These are phyloP conservation scores for Drosophila sulfurigaster DNA, from an alignment of 1,140 invertebrate genomes.

Conservation along the genomic window DNA sequence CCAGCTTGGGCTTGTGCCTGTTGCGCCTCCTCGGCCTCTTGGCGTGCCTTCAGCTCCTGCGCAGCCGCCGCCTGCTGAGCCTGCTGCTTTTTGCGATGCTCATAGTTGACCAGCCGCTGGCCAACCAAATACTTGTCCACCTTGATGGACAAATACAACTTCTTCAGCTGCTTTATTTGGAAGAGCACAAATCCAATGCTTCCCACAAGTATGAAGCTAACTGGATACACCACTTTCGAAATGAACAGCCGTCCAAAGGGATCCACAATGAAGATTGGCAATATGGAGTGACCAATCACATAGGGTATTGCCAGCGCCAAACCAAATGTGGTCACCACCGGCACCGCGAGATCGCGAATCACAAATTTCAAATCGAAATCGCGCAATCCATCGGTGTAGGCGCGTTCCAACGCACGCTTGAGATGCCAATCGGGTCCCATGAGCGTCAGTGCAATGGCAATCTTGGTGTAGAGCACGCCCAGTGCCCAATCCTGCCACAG, in stretches of 20 bases:
- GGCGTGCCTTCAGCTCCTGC: slow-evolving; percentile 65
- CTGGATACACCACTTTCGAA: slow-evolving; percentile 95
- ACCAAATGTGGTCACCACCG: slow-evolving; percentile 94
- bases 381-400: slow-evolving; percentile 95
- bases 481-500: slow-evolving; percentile 99
- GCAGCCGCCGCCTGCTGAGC: slow-evolving; percentile 75
- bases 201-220: slow-evolving; percentile 91
- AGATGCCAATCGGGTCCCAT: slow-evolving; percentile 99
- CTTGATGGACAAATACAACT: slow-evolving; percentile 99
- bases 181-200: slow-evolving; percentile 90
- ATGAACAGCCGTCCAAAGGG: slow-evolving; percentile 91
- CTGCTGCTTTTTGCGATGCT: slow-evolving; percentile 89
- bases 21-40: slow-evolving; percentile 55
- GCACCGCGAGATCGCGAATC: slow-evolving; percentile 93
- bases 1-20: slow-evolving; percentile 10
- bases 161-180: slow-evolving; percentile 94
- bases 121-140: slow-evolving; percentile 99
- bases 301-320: slow-evolving; percentile 96
- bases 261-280: slow-evolving; percentile 92
- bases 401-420: slow-evolving; percentile 95
- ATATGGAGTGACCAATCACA: slow-evolving; percentile 92
- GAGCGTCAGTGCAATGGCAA: slow-evolving; percentile 97
- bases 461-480: slow-evolving; percentile 98
- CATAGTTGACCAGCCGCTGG: slow-evolving; percentile 97
- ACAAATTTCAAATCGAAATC: slow-evolving; percentile 97